Percentiles rank a stretch among this genome's conserved stretches.
Conservation (phyloP, 2,888 invertebrate species). For the Idaea dimidiata region DNA sequence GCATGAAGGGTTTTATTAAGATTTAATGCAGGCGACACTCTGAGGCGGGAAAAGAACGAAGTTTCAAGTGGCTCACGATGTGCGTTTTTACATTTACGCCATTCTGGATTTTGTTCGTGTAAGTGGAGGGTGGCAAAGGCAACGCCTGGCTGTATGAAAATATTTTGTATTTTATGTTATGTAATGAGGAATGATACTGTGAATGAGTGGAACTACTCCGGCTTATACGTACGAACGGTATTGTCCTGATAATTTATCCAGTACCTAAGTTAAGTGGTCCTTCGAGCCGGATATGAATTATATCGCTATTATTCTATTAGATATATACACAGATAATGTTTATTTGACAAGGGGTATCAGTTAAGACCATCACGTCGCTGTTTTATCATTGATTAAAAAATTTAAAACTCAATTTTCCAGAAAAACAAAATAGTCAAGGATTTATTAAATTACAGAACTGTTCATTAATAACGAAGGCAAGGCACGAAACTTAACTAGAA, state of each 20-base stretch:
- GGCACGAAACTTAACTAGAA: conserved; percentile 12
- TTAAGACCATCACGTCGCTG: too few relatives aligned
- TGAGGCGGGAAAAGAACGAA: conserved; percentile 78
- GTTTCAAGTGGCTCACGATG: conserved; percentile 69
- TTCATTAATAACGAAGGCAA: background rate
- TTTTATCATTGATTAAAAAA: too few relatives aligned
- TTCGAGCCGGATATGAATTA: too few relatives aligned
- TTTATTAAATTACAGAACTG: background rate
- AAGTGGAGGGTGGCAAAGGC: conserved; percentile 49
- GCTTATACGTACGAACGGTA: conserved; percentile 6
- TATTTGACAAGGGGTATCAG: too few relatives aligned
- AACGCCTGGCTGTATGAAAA: conserved; percentile 26
- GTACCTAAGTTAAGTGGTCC: too few relatives aligned
- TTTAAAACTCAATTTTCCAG: background rate
- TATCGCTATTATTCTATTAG: background rate
- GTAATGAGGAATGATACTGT: conserved; percentile 18
- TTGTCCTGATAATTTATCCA: too few relatives aligned
- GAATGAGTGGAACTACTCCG: conserved; percentile 18
- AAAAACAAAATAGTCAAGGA: background rate
- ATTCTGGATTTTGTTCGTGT: conserved; percentile 68
- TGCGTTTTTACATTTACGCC: conserved; percentile 73
- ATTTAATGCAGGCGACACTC: conserved; percentile 80
- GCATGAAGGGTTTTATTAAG: conserved; percentile 80
- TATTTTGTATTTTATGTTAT: conserved; percentile 28
- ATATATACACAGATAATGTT: background rate